These are phyloP conservation scores for Thymelicus lineola DNA, from an alignment of 2,888 invertebrate genomes.

Conservation along the genomic window DNA sequence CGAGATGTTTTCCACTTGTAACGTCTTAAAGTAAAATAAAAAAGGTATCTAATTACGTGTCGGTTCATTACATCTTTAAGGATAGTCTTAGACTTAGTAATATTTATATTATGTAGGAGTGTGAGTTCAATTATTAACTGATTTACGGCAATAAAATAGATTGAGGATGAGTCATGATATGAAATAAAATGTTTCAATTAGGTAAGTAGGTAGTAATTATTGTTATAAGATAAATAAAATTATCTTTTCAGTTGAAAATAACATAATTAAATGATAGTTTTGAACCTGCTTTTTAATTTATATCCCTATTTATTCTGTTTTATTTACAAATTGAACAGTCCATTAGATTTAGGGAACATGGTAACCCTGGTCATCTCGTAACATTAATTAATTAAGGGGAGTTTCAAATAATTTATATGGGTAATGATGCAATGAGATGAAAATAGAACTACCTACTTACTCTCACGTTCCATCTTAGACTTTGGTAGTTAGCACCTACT, in stretches of 20 bases:
- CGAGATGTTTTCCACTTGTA: constrained; percentile 71
- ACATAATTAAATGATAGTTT: too few species aligned
- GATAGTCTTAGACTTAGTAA: constrained; percentile 29
- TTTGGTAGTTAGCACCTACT: too few species aligned
- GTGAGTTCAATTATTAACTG: constrained; percentile 65
- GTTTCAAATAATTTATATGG: constrained; percentile 43
- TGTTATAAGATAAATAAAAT: too few species aligned
- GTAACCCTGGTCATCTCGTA: constrained; percentile 1
- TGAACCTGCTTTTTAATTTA: too few species aligned
- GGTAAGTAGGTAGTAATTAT: too few species aligned
- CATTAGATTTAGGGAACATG: neutral
- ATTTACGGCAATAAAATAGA: constrained; percentile 64
- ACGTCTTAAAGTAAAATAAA: constrained; percentile 58
- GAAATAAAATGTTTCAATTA: neutral
- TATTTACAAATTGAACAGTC: neutral
- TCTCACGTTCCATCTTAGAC: too few species aligned
- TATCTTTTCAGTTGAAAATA: too few species aligned
- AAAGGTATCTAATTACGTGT: constrained; percentile 35
- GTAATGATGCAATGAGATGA: constrained; percentile 64
- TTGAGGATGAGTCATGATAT: constrained; percentile 60
- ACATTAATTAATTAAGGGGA: constrained; percentile 20
- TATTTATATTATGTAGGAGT: constrained; percentile 22
- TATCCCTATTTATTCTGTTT: too few species aligned
- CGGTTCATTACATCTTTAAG: constrained; percentile 42
- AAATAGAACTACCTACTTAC: constrained; percentile 55